Evolutionary conservation across 1,140 invertebrate genomes (phyloP).

Genomic region (Subanguina moxae): DNA sequence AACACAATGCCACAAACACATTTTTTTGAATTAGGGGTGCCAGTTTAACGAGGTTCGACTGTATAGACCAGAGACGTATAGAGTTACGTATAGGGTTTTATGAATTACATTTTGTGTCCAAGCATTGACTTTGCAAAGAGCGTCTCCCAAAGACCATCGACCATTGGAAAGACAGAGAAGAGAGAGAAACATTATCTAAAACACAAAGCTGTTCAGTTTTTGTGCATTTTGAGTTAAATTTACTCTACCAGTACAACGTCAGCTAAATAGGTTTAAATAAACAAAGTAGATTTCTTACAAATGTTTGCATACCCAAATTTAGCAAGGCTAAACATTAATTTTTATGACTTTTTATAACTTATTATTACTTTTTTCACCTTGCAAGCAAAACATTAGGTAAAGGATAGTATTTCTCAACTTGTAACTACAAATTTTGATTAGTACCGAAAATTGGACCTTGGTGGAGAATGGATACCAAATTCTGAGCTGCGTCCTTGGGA

Average conservation of each 20-base stretch:
- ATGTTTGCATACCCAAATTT: not conserved
- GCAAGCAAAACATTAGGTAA: constrained; percentile 32
- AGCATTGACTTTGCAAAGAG: constrained; percentile 38
- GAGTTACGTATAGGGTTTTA: no score
- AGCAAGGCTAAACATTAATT: not conserved
- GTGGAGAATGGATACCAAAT: no score
- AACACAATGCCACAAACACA: no score
- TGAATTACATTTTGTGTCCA: constrained; percentile 39
- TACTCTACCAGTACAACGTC: not conserved
- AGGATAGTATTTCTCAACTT: constrained; percentile 37
- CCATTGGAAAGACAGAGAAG: constrained; percentile 33
- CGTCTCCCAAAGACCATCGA: constrained; percentile 35
- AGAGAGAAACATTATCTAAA: constrained; percentile 20
- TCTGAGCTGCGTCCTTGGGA: no score
- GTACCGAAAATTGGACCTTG: not conserved
- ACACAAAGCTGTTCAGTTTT: constrained; percentile 1
- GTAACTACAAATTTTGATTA: constrained; percentile 23
- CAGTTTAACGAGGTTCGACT: no score
- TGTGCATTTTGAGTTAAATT: not conserved
- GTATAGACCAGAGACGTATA: no score
- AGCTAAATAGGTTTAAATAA: not conserved
- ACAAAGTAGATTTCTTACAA: constrained; percentile 10
- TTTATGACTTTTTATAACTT: not conserved
- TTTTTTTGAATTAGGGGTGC: no score
- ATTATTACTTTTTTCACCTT: no score